These are phyloP conservation scores for Popillia japonica DNA, from an alignment of 1,140 invertebrate genomes.

Conservation along the genomic window DNA sequence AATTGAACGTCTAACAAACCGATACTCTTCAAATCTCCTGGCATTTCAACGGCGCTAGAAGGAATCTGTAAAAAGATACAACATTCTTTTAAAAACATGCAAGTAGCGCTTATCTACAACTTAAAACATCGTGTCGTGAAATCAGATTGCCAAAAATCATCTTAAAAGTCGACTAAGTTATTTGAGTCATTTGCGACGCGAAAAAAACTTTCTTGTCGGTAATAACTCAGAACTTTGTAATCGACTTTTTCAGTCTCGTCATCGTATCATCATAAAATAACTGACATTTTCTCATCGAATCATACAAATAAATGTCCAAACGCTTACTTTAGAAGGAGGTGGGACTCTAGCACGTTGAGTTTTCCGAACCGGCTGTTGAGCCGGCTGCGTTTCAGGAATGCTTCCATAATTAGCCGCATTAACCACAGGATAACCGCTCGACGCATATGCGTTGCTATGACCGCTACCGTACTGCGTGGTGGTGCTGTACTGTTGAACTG, in stretches of 20 bases:
- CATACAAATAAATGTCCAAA: no score
- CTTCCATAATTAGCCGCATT: constrained; percentile 46
- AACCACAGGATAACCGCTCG: constrained; percentile 43
- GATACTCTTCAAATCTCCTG: constrained; percentile 80
- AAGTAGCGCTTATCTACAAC: neutral
- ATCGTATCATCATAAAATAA: constrained; percentile 45
- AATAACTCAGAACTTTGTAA: constrained; percentile 20
- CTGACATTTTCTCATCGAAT: no score
- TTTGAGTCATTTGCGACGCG: neutral
- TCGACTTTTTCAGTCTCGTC: constrained; percentile 45
- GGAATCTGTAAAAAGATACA: constrained; percentile 74
- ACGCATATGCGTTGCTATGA: constrained; percentile 14
- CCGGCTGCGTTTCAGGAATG: constrained; percentile 47
- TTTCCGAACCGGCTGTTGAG: constrained; percentile 68
- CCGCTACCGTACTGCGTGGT: constrained; percentile 45
- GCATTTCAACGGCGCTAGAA: constrained; percentile 94
- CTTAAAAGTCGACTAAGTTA: neutral
- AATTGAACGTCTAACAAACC: constrained; percentile 92
- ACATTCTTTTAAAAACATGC: neutral
- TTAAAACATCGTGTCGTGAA: constrained; percentile 6
- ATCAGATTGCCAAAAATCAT: constrained; percentile 42
- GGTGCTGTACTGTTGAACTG: constrained; percentile 44
- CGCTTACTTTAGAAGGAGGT: constrained; percentile 85
- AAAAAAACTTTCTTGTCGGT: neutral
- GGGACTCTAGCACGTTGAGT: constrained; percentile 83